Percentiles rank a stretch among this genome's conserved stretches.
phyloP scores from a whole-genome alignment of 2,797 vertebrate genomes.

The Pterois miles region DNA sequence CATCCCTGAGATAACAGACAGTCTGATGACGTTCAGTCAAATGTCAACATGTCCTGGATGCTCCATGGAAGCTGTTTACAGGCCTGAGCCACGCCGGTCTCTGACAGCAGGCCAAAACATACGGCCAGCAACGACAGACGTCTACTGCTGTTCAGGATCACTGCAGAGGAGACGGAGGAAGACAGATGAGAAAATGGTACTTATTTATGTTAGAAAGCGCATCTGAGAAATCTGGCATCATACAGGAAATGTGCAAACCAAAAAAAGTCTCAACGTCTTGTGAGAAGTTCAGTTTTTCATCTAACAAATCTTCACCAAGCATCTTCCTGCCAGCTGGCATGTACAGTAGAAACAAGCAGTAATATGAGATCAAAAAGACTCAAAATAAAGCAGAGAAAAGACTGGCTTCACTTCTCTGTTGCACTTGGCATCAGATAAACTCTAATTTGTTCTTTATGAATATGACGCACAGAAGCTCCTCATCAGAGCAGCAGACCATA shows the following conservation, averaged over 20 bases:
- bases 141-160: constrained; percentile 90
- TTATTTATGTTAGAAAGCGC: not conserved
- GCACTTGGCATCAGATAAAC: not conserved
- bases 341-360: not conserved
- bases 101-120: constrained; percentile 86
- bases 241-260: not conserved
- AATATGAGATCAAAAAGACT: too few relatives aligned
- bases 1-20: constrained; percentile 4
- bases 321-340: not conserved
- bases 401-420: not conserved
- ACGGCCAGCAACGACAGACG: constrained; percentile 86
- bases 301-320: not conserved
- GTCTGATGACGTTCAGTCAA: constrained; percentile 29
- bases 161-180: constrained; percentile 67
- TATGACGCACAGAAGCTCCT: not conserved
- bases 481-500: constrained; percentile 6
- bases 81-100: constrained; percentile 82
- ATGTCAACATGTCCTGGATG: constrained; percentile 60
- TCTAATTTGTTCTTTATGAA: not conserved
- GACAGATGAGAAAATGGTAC: not conserved
- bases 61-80: constrained; percentile 81
- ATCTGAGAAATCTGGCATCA: not conserved
- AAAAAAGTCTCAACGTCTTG: not conserved
- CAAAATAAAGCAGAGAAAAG: not conserved
- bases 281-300: not conserved